Evolutionary conservation across 2,888 invertebrate genomes (phyloP).

Genomic region (Cheilosia scutellata): DNA sequence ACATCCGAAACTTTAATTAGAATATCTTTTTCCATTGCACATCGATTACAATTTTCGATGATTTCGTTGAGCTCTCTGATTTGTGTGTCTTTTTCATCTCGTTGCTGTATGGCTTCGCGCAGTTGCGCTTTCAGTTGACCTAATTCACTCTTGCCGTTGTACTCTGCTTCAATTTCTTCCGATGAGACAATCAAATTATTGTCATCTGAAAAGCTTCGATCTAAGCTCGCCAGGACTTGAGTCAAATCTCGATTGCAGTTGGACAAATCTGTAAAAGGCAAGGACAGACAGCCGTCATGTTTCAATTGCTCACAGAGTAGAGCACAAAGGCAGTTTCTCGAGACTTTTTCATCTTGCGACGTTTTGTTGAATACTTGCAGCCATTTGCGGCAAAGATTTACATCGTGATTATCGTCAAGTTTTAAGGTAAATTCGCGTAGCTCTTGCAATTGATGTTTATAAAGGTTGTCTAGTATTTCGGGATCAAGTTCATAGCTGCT

Average conservation of each 20-base stretch:
- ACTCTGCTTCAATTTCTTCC: not conserved
- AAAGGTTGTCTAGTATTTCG: conserved; percentile 77
- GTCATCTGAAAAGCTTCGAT: conserved; percentile 37
- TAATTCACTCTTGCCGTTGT: conserved; percentile 37
- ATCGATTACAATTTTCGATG: conserved; percentile 70
- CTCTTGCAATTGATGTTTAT: conserved; percentile 77
- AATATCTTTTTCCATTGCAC: conserved; percentile 56
- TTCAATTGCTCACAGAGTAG: conserved; percentile 80
- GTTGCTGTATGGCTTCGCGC: conserved; percentile 68
- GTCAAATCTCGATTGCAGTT: conserved; percentile 68
- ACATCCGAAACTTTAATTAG: conserved; percentile 32
- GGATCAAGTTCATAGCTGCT: conserved; percentile 76
- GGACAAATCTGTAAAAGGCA: conserved; percentile 69
- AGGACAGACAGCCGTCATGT: conserved; percentile 26
- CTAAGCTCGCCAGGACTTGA: conserved; percentile 52
- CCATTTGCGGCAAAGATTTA: conserved; percentile 80
- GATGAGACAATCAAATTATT: not conserved
- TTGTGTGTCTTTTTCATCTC: conserved; percentile 77
- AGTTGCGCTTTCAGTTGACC: conserved; percentile 71
- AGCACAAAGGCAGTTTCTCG: conserved; percentile 80
- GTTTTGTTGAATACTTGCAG: conserved; percentile 79
- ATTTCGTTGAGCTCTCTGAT: conserved; percentile 76
- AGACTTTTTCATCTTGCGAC: conserved; percentile 78
- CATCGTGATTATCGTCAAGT: conserved; percentile 75
- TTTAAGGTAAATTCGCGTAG: conserved; percentile 77